Percentiles rank a stretch among this genome's conserved stretches.
These are phyloP conservation scores for Colaptes auratus DNA, from an alignment of 2,113 vertebrate species.

Conservation along the genomic window DNA sequence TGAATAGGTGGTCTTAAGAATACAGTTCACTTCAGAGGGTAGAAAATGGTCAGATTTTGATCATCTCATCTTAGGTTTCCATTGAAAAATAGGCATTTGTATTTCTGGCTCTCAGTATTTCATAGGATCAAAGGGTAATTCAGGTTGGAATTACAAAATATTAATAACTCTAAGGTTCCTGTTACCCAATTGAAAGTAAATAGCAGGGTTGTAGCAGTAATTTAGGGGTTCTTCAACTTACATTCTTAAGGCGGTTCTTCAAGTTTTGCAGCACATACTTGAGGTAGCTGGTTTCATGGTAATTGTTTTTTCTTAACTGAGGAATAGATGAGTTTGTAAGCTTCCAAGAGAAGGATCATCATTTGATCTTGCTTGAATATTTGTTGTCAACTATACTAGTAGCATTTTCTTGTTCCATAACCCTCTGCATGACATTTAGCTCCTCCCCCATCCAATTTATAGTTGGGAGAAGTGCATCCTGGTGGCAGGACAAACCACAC, in stretches of 20 bases:
- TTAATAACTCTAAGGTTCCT: background rate
- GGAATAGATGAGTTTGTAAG: background rate
- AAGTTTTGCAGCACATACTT: background rate
- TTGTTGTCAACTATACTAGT: background rate
- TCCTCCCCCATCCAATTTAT: background rate
- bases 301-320: background rate
- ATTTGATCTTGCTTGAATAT: background rate
- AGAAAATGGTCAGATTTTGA: background rate
- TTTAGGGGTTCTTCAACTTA: background rate
- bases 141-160: background rate
- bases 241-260: background rate
- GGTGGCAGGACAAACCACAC: background rate
- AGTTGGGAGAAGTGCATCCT: background rate
- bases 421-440: background rate
- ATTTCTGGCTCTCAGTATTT: background rate
- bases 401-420: background rate
- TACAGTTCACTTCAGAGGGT: background rate
- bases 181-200: background rate
- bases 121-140: background rate
- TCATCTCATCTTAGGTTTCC: rapidly evolving
- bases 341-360: background rate
- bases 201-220: background rate
- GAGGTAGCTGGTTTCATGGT: background rate
- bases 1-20: background rate
- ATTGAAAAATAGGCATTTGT: rapidly evolving